Base-by-base conservation (phyloP, 2,888 invertebrate species). In the Cataglyphis livida region DNA sequence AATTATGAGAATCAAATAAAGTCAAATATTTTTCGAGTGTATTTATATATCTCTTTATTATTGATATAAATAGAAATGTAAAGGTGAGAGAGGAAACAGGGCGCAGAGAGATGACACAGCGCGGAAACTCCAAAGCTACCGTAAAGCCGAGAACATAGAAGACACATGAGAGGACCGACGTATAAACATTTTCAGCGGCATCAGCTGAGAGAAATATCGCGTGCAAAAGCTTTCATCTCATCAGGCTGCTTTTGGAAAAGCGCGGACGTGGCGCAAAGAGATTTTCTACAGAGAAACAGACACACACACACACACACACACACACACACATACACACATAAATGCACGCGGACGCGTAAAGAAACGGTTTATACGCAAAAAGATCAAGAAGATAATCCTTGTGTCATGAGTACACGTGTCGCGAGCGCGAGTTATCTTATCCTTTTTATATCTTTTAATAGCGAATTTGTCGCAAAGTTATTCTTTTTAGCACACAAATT, bases 341-440 rank as follows among this genome's bases (percentile, higher is more conserved):
- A 35, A 3, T 48, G 18, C 3, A 6, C n/a, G 28, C 32, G 5
- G 3, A n/a, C 18, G 10, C 25, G 44, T 18, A 48, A 70, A 78
- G 78, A 78, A 70, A 48, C 44, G 44, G 59, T 78, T 78, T 68
- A 78, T 57, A 68, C 41, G 41, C 68, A 57, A 68, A 32, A 78
- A 78, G 68, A 68, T 78, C 68, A 78, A 57, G 76, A 57, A 68
- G 41, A 21, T 78, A 68, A 78, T 68, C 57, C 57, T 57, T 21
- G 57, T 44, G 57, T 68, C 78, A 44, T 6, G 41, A 57, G 18
- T 76, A 41, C 78, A 59, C 32, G 44, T 68, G 78, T 68, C 32
- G 68, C 32, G 28, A 66, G 25, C 41, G 15, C 10, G 57, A 68
- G 32, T 21, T 68, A 4, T 4, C 59, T 78, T 68, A 57, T 51